A percentile compares a stretch with the other conserved stretches of the same genome.
These are phyloP conservation scores for Cerceris ruficornis DNA, from an alignment of 2,888 invertebrate species.

Conservation along the genomic window DNA sequence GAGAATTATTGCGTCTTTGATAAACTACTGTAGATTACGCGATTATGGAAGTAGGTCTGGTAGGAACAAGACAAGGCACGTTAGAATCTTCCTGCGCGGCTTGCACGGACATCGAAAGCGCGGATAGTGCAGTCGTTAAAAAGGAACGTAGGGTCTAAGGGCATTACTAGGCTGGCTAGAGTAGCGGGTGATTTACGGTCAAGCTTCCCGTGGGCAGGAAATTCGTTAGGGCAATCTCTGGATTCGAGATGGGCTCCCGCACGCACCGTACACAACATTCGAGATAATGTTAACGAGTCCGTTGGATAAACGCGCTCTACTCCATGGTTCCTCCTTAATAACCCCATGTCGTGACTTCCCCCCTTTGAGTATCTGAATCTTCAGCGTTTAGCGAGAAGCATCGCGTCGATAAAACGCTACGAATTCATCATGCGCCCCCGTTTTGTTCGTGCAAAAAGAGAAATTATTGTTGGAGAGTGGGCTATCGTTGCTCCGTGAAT, in stretches of 20 bases:
- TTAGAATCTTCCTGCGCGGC: conserved; percentile 35
- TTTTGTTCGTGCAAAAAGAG: background rate
- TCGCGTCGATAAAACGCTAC: conserved; percentile 57
- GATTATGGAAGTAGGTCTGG: conserved; percentile 58
- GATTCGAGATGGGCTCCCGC: conserved; percentile 76
- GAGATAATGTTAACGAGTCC: conserved; percentile 77
- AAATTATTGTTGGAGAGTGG: background rate
- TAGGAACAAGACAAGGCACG: conserved; percentile 10
- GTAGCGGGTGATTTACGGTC: conserved; percentile 76
- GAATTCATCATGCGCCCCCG: conserved; percentile 44
- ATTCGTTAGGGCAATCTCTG: conserved; percentile 77
- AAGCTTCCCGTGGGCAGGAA: conserved; percentile 75
- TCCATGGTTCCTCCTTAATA: conserved; percentile 72
- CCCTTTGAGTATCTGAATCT: conserved; percentile 50
- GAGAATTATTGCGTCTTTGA: conserved; percentile 55
- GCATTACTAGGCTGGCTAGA: conserved; percentile 61
- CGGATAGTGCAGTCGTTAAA: conserved; percentile 55
- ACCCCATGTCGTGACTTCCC: conserved; percentile 74
- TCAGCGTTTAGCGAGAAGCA: conserved; percentile 18
- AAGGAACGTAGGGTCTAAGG: conserved; percentile 54
- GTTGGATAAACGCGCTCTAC: conserved; percentile 66
- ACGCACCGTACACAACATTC: conserved; percentile 69
- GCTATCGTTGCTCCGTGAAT: background rate
- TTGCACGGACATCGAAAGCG: conserved; percentile 55
- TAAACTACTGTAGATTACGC: conserved; percentile 54